Evolutionary conservation across 2,888 invertebrate species (phyloP).

Genomic region (Campaea margaritaria): DNA sequence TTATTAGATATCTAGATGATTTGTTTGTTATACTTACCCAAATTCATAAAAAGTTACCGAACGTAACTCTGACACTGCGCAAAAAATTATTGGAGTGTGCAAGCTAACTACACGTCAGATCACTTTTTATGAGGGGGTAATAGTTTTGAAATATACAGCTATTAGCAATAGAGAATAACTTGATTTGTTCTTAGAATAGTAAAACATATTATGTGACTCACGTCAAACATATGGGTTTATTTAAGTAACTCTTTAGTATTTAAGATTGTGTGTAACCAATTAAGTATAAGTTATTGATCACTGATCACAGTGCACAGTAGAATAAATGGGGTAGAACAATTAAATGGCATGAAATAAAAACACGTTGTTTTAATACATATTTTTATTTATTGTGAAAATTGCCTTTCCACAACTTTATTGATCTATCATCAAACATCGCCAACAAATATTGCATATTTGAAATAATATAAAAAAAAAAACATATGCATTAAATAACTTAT

Average conservation of each 20-base stretch:
- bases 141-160: no score
- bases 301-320: constrained; percentile 19
- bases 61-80: no score
- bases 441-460: constrained; percentile 46
- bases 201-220: no score
- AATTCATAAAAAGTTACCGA: no score
- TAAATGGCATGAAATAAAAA: constrained; percentile 54
- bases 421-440: constrained; percentile 63
- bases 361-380: constrained; percentile 59
- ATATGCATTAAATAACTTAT: constrained; percentile 20
- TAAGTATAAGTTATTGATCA: constrained; percentile 2
- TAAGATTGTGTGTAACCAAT: background rate
- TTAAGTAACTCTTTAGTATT: background rate
- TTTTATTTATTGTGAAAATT: constrained; percentile 76
- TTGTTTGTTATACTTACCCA: no score
- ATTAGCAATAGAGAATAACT: no score
- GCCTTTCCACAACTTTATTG: constrained; percentile 60
- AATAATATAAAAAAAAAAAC: constrained; percentile 22
- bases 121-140: no score
- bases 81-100: no score
- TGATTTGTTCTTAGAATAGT: no score
- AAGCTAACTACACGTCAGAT: no score
- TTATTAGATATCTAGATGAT: no score
- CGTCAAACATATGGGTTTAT: background rate
- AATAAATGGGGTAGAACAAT: constrained; percentile 50